Evolutionary conservation across 2,888 invertebrate species (phyloP), one percentile per base, ranked within the genome.

Genomic region (Drosophila tanythrix): DNA sequence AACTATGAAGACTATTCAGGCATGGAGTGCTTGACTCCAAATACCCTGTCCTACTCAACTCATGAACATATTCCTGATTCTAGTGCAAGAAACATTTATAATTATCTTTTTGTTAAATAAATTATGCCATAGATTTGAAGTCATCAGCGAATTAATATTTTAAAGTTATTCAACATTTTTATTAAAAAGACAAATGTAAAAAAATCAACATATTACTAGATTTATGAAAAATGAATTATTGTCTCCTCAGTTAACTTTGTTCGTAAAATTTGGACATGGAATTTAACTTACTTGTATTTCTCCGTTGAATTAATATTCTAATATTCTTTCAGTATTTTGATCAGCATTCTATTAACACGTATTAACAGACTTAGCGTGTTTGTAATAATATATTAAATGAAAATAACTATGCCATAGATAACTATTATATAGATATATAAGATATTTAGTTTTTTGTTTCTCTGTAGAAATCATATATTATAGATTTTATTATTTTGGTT

Each of bases 101-200:
- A 38, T 40, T n/a, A 40, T 4, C 10, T n/a, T 10, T 40, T 40
- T n/a, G 8, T 10, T 40, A 40, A 40, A 40, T 40, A n/a, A 40
- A n/a, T 6, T 6, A 43, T n/a, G n/a, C 0, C 10, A 11, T 11
- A 11, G n/a, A n/a, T n/a, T 6, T 21, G 0, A n/a, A 21, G n/a
- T n/a, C 2, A 10, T n/a, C 38, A 18, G 3, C 15, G 2, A 15
- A 36, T 15, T 15, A 15, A 35, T 6, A 1, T 8, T 1, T 18
- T 8, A 18, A 38, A 36, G 15, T 36, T 15, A 5, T 5, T 6
- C 2, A 36, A 15, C 36, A 36, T 36, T 15, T 36, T 2, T 6
- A 36, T 15, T 36, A 15, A 36, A 36, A 15, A 7, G 7, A 7
- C 1, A 38, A 18, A 7, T 36, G 0, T 31, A 7, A 5, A 15